phyloP scores from a whole-genome alignment of 2,113 vertebrate species.

The Jaculus jaculus region DNA sequence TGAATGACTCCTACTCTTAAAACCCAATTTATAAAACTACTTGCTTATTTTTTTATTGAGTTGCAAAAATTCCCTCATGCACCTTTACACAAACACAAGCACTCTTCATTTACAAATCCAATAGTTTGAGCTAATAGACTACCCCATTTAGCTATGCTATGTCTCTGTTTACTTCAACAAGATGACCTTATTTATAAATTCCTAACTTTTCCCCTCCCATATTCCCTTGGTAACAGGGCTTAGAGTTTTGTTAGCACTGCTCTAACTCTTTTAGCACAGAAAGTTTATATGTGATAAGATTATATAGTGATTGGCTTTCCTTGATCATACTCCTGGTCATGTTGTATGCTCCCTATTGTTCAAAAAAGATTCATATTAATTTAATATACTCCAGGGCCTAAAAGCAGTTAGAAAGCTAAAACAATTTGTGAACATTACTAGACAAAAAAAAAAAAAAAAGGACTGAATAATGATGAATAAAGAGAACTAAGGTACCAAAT shows the following conservation, averaged over 20 bases:
- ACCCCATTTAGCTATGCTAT: not conserved
- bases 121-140: not conserved
- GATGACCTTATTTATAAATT: not conserved
- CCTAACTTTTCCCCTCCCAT: not conserved
- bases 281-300: fast-evolving
- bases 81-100: not conserved
- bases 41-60: not conserved
- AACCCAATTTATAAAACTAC: not conserved
- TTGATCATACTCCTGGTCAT: not conserved
- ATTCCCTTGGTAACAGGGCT: not conserved
- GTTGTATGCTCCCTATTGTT: not conserved
- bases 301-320: not conserved
- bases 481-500: not conserved
- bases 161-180: not conserved
- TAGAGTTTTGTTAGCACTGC: not conserved
- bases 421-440: not conserved
- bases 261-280: fast-evolving
- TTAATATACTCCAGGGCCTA: not conserved
- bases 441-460: not conserved
- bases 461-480: not conserved
- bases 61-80: not conserved
- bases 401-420: not conserved
- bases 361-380: not conserved
- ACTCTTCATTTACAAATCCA: not conserved
- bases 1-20: not conserved